phyloP scores from a whole-genome alignment of 2,113 vertebrate genomes.

The Rhinichthys klamathensis region DNA sequence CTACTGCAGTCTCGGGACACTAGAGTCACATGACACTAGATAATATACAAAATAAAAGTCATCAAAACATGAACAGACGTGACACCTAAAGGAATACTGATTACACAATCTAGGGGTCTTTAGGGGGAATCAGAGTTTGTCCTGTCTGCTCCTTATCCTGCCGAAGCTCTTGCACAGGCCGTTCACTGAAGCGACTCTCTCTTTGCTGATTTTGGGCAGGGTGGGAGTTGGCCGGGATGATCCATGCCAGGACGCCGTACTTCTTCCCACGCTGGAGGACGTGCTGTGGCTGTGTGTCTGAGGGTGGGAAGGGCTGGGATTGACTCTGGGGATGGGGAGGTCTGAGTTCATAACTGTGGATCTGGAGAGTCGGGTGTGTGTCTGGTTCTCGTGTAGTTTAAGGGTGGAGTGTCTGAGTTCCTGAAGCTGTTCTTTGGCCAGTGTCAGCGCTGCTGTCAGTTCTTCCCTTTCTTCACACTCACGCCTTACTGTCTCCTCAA shows the following conservation, averaged over 20 bases:
- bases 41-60: no score
- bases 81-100: constrained; percentile 8
- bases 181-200: constrained; percentile 55
- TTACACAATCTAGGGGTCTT: neutral
- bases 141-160: constrained; percentile 61
- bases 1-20: no score
- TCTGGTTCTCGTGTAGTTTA: constrained; percentile 48
- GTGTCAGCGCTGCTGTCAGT: constrained; percentile 84
- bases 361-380: constrained; percentile 27
- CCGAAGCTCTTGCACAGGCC: constrained; percentile 65
- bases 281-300: neutral
- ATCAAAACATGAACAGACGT: neutral
- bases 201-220: constrained; percentile 63
- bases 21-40: no score
- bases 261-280: neutral
- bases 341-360: constrained; percentile 17
- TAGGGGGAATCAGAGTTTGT: constrained; percentile 57
- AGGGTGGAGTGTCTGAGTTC: constrained; percentile 65
- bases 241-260: constrained; percentile 53
- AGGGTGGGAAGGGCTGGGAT: constrained; percentile 46
- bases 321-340: constrained; percentile 40
- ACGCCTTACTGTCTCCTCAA: constrained; percentile 87
- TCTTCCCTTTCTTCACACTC: constrained; percentile 91
- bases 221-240: constrained; percentile 29
- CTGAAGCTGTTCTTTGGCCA: constrained; percentile 80